Base-by-base conservation (phyloP, 2,888 invertebrate genomes). In the Catocala fraxini region DNA sequence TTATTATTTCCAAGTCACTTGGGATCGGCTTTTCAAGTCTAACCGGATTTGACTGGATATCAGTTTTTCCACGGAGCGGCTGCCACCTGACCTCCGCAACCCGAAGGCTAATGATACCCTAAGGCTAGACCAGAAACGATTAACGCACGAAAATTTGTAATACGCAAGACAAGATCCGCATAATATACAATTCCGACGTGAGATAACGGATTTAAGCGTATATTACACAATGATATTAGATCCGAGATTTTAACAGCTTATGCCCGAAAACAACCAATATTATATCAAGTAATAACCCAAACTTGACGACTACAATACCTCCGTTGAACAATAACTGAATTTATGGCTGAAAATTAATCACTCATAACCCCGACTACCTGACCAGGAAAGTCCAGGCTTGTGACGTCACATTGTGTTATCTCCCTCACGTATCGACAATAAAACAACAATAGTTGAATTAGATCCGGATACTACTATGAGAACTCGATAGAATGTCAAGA, bases 351-450 rank as follows among this genome's bases (percentile, higher is more conserved):
- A 63, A 46, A 56, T 55, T 59, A 57, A 57, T 71, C 57, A 59
- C 42, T 48, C 42, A 59, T 57, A 64, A 55, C 56, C 53, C 45
- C 43, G 11, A 51, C 13, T 34, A 57, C 56, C 51, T 51, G 48
- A 48, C n/a, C 43, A 35, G 48, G 10, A 57, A 62, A 59, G 45
- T 71, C 33, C 51, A 59, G 49, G 66, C 73, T 77, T 68, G 77
- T 69, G 80, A 75, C 72, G 70, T 70, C 75, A 68, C 61, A 63
- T 59, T 56, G 34, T 39, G 15, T 42, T 12, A 61, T 47, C 48
- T 52, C 47, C 39, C 60, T 59, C 84, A 85, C 86, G 83, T 82
- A 65, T 55, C 57, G 56, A 63, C 80, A 71, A 85, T 85, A 86
- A 85, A 85, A 56, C 76, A 71, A 58, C 69, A 76, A 74, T 72